Percentiles rank a stretch among this genome's conserved stretches.
These are phyloP conservation scores for Rhinatrema bivittatum DNA, from an alignment of 2,797 vertebrate species.

Conservation along the genomic window DNA sequence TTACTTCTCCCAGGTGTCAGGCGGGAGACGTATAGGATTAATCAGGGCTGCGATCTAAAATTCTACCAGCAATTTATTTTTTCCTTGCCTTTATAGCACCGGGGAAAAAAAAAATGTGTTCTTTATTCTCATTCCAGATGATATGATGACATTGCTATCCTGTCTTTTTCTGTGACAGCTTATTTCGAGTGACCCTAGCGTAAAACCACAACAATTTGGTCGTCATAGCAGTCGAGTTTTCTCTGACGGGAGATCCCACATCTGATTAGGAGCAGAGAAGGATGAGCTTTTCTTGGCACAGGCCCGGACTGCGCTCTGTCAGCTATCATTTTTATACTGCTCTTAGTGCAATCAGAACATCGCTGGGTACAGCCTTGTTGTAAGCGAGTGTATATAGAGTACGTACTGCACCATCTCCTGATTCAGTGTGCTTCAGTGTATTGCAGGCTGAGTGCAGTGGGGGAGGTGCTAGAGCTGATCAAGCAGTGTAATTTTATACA, in stretches of 20 bases:
- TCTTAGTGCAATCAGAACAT: slow-evolving; percentile 31
- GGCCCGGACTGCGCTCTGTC: not conserved
- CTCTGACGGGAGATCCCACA: slow-evolving; percentile 14
- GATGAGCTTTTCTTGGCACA: slow-evolving; percentile 15
- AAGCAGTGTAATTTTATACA: slow-evolving; percentile 54
- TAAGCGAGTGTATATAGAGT: slow-evolving; percentile 45
- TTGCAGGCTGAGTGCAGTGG: slow-evolving; percentile 74
- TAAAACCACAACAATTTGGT: slow-evolving; percentile 39
- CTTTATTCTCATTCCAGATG: slow-evolving; percentile 34
- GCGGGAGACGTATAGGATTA: too few relatives aligned
- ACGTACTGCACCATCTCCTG: slow-evolving; percentile 75
- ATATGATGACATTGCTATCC: slow-evolving; percentile 30
- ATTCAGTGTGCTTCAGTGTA: slow-evolving; percentile 63
- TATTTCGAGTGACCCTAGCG: slow-evolving; percentile 35
- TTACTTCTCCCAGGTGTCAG: too few relatives aligned
- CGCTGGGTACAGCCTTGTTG: slow-evolving; percentile 30
- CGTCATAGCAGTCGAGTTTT: slow-evolving; percentile 30
- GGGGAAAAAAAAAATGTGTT: too few relatives aligned
- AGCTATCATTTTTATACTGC: slow-evolving; percentile 24
- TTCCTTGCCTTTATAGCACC: too few relatives aligned
- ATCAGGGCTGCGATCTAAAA: too few relatives aligned
- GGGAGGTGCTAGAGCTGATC: slow-evolving; percentile 62
- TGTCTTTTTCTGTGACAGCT: slow-evolving; percentile 30
- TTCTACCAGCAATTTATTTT: too few relatives aligned
- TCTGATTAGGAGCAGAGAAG: slow-evolving; percentile 9